phyloP scores from a whole-genome alignment of 2,797 vertebrate genomes.

The Channallabes apus region DNA sequence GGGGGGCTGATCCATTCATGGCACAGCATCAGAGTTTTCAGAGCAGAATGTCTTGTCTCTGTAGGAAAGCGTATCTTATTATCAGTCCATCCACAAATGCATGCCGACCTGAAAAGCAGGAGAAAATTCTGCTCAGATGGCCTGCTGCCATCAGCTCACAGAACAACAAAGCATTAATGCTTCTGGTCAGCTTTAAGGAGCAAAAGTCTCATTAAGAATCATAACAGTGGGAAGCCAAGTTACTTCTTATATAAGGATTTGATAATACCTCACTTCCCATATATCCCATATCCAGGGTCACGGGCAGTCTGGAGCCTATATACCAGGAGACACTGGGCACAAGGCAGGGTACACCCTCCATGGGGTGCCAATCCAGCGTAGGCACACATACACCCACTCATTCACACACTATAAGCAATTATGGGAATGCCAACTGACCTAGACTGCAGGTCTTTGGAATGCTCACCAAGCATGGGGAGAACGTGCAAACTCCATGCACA shows the following conservation, averaged over 20 bases:
- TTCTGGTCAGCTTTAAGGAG: conserved; percentile 1
- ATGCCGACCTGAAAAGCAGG: conserved; percentile 25
- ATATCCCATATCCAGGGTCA: too few relatives aligned
- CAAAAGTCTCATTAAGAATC: conserved; percentile 5
- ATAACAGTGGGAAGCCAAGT: not conserved
- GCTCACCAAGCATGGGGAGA: too few relatives aligned
- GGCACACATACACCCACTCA: too few relatives aligned
- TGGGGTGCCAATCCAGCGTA: too few relatives aligned
- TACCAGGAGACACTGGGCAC: too few relatives aligned
- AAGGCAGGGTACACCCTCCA: too few relatives aligned
- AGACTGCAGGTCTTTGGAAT: too few relatives aligned
- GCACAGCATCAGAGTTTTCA: not conserved
- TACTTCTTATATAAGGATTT: not conserved
- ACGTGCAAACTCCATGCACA: too few relatives aligned
- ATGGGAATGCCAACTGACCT: too few relatives aligned
- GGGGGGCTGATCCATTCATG: conserved; percentile 25
- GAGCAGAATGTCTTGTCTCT: conserved; percentile 22
- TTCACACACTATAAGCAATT: too few relatives aligned
- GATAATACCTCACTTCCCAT: too few relatives aligned
- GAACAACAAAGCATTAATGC: conserved; percentile 14
- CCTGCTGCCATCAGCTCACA: conserved; percentile 29
- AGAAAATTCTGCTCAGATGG: conserved; percentile 36
- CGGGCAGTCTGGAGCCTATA: too few relatives aligned
- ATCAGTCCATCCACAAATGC: conserved; percentile 41
- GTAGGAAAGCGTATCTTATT: conserved; percentile 42